Conservation (phyloP, 2,113 vertebrate genomes). For the Butorides virescens region DNA sequence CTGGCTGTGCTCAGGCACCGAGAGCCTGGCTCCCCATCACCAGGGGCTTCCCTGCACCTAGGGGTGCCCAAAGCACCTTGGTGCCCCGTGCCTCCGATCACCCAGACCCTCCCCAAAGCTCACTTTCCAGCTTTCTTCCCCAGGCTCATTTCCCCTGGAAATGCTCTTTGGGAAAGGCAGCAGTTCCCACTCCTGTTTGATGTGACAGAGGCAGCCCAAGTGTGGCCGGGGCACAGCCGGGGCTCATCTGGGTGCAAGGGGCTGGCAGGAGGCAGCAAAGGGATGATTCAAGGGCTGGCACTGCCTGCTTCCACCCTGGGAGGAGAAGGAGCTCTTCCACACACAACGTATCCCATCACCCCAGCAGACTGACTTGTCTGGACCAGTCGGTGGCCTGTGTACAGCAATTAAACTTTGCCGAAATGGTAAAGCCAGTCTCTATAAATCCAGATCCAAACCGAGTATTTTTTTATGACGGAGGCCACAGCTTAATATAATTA, state of each 20-base stretch:
- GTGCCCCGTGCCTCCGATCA: rapidly evolving
- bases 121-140: not conserved
- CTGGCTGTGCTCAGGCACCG: not conserved
- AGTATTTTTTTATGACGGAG: constrained; percentile 66
- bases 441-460: constrained; percentile 40
- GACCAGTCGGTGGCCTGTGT: constrained; percentile 36
- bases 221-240: rapidly evolving
- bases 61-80: not conserved
- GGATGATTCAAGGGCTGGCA: not conserved
- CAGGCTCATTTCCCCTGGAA: not conserved
- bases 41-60: not conserved
- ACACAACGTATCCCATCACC: not conserved
- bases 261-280: not conserved
- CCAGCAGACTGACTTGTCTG: constrained; percentile 30
- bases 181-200: not conserved
- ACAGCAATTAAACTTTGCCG: constrained; percentile 64
- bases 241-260: not conserved
- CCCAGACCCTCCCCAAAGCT: not conserved
- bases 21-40: not conserved
- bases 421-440: constrained; percentile 45
- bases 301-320: not conserved
- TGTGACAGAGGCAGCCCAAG: not conserved
- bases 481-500: constrained; percentile 77
- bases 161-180: not conserved
- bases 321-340: not conserved